phyloP scores from a whole-genome alignment of 2,113 vertebrate genomes.

The Thalassarche chlororhynchos region DNA sequence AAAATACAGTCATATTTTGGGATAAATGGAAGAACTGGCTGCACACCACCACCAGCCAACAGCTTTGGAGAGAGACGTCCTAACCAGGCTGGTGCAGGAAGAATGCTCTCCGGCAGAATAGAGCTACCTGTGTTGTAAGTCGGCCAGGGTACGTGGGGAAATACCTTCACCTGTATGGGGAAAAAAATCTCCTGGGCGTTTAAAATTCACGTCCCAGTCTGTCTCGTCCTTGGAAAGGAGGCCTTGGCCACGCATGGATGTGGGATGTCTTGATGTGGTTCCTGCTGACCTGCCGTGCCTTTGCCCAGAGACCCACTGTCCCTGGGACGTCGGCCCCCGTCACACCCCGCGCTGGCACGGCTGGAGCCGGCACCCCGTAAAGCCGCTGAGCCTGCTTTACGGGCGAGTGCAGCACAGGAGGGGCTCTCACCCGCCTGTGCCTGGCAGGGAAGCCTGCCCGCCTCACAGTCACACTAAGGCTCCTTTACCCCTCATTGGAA shows the following conservation, averaged over 20 bases:
- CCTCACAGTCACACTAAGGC: neutral
- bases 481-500: neutral
- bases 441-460: neutral
- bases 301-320: neutral
- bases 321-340: fast-evolving
- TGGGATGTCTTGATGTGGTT: neutral
- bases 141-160: fast-evolving
- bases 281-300: neutral
- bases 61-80: neutral
- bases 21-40: neutral
- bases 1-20: fast-evolving
- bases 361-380: neutral
- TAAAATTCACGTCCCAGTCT: neutral
- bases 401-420: neutral
- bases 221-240: no score
- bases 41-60: neutral
- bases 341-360: fast-evolving
- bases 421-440: neutral
- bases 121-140: neutral
- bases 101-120: fast-evolving
- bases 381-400: neutral
- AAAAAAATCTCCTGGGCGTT: neutral
- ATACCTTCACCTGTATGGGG: neutral
- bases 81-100: neutral
- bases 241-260: fast-evolving